phyloP scores from a whole-genome alignment of 2,113 vertebrate species.

The Piaya cayana region DNA sequence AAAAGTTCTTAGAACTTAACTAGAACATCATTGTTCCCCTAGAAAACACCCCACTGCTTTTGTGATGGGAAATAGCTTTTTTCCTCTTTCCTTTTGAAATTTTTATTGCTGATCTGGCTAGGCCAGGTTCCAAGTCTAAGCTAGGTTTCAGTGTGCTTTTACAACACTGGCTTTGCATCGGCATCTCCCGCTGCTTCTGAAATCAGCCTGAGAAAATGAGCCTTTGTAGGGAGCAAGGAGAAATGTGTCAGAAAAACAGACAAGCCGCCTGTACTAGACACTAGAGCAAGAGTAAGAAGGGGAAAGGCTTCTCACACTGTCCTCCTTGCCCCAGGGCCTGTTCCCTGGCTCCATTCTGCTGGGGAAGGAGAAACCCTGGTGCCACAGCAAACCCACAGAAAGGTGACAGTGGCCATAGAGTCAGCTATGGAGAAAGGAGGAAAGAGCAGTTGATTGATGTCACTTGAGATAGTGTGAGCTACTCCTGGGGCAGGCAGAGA shows the following conservation, averaged over 20 bases:
- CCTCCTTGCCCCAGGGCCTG: neutral
- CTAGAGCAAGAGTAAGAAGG: neutral
- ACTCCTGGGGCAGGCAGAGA: neutral
- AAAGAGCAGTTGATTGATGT: neutral
- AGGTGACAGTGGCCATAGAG: neutral
- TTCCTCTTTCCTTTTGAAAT: conserved; percentile 63
- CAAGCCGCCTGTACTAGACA: neutral
- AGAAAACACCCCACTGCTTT: conserved; percentile 66
- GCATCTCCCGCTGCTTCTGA: conserved; percentile 61
- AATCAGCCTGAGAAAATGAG: conserved; percentile 54
- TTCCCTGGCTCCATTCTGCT: neutral
- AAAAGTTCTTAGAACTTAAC: conserved; percentile 69
- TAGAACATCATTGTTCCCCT: conserved; percentile 68
- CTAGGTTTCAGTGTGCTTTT: conserved; percentile 56
- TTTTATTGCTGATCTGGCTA: conserved; percentile 69
- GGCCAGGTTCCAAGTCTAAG: conserved; percentile 57
- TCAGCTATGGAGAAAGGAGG: neutral
- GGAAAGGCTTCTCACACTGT: neutral
- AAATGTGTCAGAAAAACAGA: conserved; percentile 18
- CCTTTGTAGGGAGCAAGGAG: conserved; percentile 26
- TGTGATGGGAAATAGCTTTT: conserved; percentile 66
- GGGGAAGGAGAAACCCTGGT: neutral
- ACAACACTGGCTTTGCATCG: conserved; percentile 28
- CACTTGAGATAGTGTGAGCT: neutral
- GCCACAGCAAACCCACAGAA: neutral